Percentiles rank a stretch among this genome's conserved stretches.
Evolutionary conservation across 2,888 invertebrate genomes (phyloP).

Genomic region (Drosophila anceps): DNA sequence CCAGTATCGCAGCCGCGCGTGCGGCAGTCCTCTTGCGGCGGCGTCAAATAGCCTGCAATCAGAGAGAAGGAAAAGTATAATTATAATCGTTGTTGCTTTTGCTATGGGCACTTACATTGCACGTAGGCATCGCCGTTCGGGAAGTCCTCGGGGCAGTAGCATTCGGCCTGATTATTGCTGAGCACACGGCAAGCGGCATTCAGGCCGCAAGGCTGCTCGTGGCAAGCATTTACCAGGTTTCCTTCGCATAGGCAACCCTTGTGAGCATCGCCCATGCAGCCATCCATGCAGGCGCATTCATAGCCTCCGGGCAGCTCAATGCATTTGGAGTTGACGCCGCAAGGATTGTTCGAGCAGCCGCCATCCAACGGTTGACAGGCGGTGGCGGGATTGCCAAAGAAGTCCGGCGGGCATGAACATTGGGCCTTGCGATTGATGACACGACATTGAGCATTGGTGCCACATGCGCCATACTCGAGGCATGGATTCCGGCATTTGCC

Average conservation of each 20-base stretch:
- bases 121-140: conserved; percentile 94
- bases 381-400: conserved; percentile 89
- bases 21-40: conserved; percentile 90
- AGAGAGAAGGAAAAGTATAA: background rate
- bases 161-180: conserved; percentile 89
- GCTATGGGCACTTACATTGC: conserved; percentile 90
- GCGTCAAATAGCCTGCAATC: conserved; percentile 77
- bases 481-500: conserved; percentile 94
- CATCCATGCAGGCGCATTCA: conserved; percentile 92
- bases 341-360: conserved; percentile 92
- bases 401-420: conserved; percentile 91
- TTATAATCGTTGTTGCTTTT: background rate
- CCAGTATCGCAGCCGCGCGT: conserved; percentile 93
- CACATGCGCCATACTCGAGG: conserved; percentile 90
- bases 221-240: conserved; percentile 90
- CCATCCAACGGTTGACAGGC: conserved; percentile 90
- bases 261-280: conserved; percentile 93
- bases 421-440: conserved; percentile 91
- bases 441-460: conserved; percentile 93
- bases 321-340: conserved; percentile 93
- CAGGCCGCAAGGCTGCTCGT: conserved; percentile 91
- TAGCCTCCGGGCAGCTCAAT: conserved; percentile 91
- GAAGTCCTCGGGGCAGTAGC: conserved; percentile 93
- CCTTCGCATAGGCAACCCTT: conserved; percentile 92
- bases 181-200: conserved; percentile 93